Evolutionary conservation across 1,140 invertebrate genomes (phyloP).

Genomic region (Pseudomyrmex gracilis): DNA sequence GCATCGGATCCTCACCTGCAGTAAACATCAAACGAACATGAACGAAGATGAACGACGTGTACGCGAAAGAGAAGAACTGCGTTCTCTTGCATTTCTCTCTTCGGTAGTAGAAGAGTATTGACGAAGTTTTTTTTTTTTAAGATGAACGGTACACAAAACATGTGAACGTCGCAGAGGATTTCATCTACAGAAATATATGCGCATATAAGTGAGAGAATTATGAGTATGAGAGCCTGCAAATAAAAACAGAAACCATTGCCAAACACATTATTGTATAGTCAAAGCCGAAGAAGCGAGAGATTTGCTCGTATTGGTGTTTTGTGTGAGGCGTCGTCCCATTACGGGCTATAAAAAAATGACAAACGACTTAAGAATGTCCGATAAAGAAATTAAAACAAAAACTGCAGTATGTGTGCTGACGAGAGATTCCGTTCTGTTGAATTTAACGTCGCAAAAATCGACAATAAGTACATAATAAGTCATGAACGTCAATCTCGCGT

Average conservation of each 20-base stretch:
- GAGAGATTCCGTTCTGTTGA: background rate
- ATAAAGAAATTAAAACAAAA: slow-evolving; percentile 29
- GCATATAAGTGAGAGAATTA: slow-evolving; percentile 29
- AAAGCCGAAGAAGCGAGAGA: slow-evolving; percentile 67
- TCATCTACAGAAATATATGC: slow-evolving; percentile 41
- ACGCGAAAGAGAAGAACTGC: background rate
- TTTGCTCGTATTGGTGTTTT: slow-evolving; percentile 48
- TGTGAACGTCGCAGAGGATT: slow-evolving; percentile 37
- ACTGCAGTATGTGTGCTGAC: background rate
- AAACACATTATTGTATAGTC: slow-evolving; percentile 58
- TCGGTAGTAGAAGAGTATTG: background rate
- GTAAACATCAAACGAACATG: slow-evolving; percentile 51
- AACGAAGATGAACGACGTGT: background rate
- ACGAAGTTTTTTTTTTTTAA: slow-evolving; percentile 15
- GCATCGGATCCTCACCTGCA: slow-evolving; percentile 92
- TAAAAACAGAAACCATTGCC: slow-evolving; percentile 62
- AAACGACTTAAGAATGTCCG: background rate
- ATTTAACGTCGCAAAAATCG: too few species aligned
- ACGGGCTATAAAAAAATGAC: background rate
- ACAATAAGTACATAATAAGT: background rate
- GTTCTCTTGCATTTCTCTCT: too few species aligned
- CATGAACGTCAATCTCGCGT: background rate
- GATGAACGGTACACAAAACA: slow-evolving; percentile 43
- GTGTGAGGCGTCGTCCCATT: slow-evolving; percentile 8
- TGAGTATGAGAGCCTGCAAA: slow-evolving; percentile 64